Base-by-base conservation (phyloP, 2,888 invertebrate genomes). In the Rhamphomyia laevipes region DNA sequence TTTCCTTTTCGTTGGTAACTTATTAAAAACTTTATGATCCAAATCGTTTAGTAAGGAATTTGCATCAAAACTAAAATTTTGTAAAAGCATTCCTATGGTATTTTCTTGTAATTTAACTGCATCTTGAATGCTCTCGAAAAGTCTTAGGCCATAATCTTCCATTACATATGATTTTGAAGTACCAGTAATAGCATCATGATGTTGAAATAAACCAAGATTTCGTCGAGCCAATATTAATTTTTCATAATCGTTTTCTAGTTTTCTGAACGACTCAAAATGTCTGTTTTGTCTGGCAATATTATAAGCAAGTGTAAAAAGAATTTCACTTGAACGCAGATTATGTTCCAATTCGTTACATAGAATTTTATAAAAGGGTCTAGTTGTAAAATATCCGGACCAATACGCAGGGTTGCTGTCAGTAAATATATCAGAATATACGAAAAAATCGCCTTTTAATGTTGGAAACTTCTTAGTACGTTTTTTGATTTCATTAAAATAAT, bases 141-240 rank as follows among this genome's bases (percentile, higher is more conserved):
- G 67, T 59, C 90, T 88, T 47, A 86, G 74, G 1, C 91, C 91
- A 64, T 94, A 97, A 67, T 97, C 96, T 52, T 86, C 81, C 86
- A 94, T 95, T 0, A 96, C 96, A 57, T 79, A 82, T 0, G 86
- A 80, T 64, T 91, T 92, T 1, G 92, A 89, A 0, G 96, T 96
- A 6, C 96, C 96, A 0, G 96, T 96, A 49, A 96, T 95, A 10
- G 95, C 96, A 64, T 97, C 97, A 68, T 97, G 97, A 66, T 97
- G 97, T 66, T 96, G 94, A 64, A 96, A 96, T 12, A 96, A 73
- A 0, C 87, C 95, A 52, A 96, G 73, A 67, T 87, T 86, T 43
- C 92, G 77, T 43, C 95, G 74, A 0, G 86, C 91, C 43, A 77
- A 77, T 45, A 87, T 83, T 53, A 91, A 72, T 60, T 85, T 84